Base-by-base conservation (phyloP, 2,888 invertebrate species). In the Pyrochroa serraticornis region DNA sequence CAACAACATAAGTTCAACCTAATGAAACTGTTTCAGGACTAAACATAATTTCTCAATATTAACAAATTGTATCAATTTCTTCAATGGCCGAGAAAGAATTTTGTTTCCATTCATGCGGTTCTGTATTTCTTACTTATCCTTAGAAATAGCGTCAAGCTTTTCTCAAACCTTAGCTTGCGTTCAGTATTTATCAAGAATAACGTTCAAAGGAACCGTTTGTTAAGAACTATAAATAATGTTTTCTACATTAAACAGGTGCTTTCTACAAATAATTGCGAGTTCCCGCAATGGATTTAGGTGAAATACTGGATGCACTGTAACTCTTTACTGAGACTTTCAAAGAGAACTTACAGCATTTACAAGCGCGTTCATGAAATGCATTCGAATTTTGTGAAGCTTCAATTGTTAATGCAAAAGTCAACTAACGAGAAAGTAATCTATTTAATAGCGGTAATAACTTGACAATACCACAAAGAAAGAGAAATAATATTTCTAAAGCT, bases 81-180 rank as follows among this genome's bases (percentile, higher is more conserved):
- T 22, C 49, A 49, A 39, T 39, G 44, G 47, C 53, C 48, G 52
- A 48, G 52, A 48, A 53, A 52, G 43, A 48, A 44, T 53, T 58
- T 49, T 36, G 49, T 48, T 58, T 44, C 46, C 51, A 37, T 58
- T 47, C 47, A 52, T 58, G 51, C 46, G 52, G 52, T 52, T 51
- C 51, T 58, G 46, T 57, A 57, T 58, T 51, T 58, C 57, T 58
- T 52, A 52, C 47, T 58, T 52, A 52, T 58, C 58, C 52, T 14
- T 3, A 5, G 22, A 36, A 50, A 53, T 38, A 54, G 38, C 49
- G 35, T 37, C 46, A 45, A 42, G 56, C 42, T 56, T 37, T 44
- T 54, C 34, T 10, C 22, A 32, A 42, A 50, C 56, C 57, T 61
- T 64, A 59, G 62, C 59, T 66, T 61, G 45, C 49, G 58, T 58